phyloP scores from a whole-genome alignment of 2,888 invertebrate genomes.

The Athalia cordata region DNA sequence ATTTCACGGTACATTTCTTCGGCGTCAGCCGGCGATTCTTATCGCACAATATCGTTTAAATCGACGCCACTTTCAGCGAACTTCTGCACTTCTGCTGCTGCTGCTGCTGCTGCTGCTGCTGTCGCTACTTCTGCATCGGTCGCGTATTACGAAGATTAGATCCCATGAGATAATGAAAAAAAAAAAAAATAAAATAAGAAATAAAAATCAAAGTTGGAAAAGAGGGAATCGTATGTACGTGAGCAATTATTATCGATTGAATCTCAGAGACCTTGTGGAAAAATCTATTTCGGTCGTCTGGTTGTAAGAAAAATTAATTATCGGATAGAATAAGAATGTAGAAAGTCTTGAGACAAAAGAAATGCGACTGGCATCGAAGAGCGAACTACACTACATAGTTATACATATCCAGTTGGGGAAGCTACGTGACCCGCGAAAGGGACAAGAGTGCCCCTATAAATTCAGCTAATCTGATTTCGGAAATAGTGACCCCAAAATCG shows the following conservation, averaged over 20 bases:
- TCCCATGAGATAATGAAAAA: too few species aligned
- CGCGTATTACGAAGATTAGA: not conserved
- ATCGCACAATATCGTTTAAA: not conserved
- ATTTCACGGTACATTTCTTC: slow-evolving; percentile 42
- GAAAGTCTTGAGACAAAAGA: not conserved
- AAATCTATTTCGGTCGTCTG: not conserved
- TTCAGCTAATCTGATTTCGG: slow-evolving; percentile 65
- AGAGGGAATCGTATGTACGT: not conserved
- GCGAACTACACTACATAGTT: not conserved
- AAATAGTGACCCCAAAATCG: slow-evolving; percentile 58
- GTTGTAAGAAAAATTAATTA: slow-evolving; percentile 28
- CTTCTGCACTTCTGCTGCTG: too few species aligned
- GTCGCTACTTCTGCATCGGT: not conserved
- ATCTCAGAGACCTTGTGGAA: not conserved
- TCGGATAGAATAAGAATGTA: slow-evolving; percentile 1
- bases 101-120: not conserved
- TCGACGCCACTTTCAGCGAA: not conserved
- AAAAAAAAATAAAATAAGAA: too few species aligned
- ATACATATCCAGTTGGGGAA: not conserved
- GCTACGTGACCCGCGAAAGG: slow-evolving; percentile 23
- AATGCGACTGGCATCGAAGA: slow-evolving; percentile 9
- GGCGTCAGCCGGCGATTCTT: not conserved
- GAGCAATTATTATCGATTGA: not conserved
- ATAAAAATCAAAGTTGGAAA: not conserved
- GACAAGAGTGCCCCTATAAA: slow-evolving; percentile 64